phyloP scores from a whole-genome alignment of 2,797 vertebrate species.

The Capromys pilorides region DNA sequence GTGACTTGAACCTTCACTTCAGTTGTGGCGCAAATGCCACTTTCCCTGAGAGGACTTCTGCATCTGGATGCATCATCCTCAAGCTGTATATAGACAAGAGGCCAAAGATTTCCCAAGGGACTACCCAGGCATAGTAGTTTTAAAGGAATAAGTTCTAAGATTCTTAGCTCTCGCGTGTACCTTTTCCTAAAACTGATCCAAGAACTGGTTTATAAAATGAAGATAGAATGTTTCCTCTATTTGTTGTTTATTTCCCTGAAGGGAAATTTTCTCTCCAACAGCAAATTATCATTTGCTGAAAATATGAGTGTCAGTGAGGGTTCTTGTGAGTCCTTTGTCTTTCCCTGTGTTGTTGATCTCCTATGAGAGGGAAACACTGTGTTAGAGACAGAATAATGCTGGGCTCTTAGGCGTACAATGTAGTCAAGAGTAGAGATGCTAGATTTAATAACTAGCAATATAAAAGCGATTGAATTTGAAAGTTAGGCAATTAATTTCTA shows the following conservation, averaged over 20 bases:
- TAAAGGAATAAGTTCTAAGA: background rate
- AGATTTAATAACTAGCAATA: constrained; percentile 24
- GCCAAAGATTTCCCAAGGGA: background rate
- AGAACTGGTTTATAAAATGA: background rate
- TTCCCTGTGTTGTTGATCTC: background rate
- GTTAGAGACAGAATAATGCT: background rate
- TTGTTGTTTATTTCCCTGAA: background rate
- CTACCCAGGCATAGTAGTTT: background rate
- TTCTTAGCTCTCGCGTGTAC: background rate
- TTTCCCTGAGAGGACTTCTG: background rate
- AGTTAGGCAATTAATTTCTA: background rate
- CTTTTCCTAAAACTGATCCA: background rate
- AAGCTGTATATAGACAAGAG: background rate
- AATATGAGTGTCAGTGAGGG: background rate
- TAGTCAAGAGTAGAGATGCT: background rate
- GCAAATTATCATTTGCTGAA: background rate
- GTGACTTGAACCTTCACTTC: background rate
- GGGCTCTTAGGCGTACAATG: background rate
- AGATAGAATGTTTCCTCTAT: background rate
- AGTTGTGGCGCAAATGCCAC: background rate
- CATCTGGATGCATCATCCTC: background rate
- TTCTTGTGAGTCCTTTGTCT: background rate
- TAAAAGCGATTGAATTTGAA: constrained; percentile 4
- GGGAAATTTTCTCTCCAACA: background rate
- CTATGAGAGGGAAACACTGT: background rate